These are phyloP conservation scores for Gadopsis marmoratus DNA, from an alignment of 2,797 vertebrate species.

Conservation along the genomic window DNA sequence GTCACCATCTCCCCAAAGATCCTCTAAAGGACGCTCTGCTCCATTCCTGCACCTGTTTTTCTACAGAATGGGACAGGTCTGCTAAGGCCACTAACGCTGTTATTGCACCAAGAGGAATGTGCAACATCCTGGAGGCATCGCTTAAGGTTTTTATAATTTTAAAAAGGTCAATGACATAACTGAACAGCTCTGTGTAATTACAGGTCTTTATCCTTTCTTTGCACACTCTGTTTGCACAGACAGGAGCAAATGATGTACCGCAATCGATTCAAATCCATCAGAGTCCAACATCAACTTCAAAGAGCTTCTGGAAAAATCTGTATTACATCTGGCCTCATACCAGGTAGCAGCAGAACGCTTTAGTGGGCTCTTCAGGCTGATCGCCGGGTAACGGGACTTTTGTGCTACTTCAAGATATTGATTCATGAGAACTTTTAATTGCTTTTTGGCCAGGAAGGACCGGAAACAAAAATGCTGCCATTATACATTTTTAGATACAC, in stretches of 20 bases:
- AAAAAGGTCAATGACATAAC: conserved; percentile 2
- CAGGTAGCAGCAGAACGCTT: conserved; percentile 14
- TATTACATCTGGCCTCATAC: conserved; percentile 23
- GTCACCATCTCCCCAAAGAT: not conserved
- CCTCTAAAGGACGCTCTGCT: not conserved
- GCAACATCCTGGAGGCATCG: not conserved
- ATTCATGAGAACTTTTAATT: conserved; percentile 34
- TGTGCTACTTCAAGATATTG: conserved; percentile 18
- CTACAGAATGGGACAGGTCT: not conserved
- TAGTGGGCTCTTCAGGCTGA: not conserved
- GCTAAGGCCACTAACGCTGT: not conserved
- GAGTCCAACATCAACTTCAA: conserved; percentile 21
- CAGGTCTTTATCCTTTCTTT: conserved; percentile 5
- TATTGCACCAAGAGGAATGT: not conserved
- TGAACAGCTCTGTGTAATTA: not conserved
- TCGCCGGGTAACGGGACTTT: conserved; percentile 5
- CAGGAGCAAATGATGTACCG: conserved; percentile 2
- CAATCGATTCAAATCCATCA: conserved; percentile 34
- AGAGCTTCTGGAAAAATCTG: conserved; percentile 34
- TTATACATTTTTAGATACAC: conserved; percentile 14
- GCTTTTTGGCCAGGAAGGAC: conserved; percentile 3
- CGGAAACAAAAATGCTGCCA: conserved; percentile 2
- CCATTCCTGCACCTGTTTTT: conserved; percentile 1
- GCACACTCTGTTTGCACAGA: not conserved
- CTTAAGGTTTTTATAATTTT: conserved; percentile 1